Conservation (phyloP, 2,113 vertebrate genomes). For the Plecotus auritus region DNA sequence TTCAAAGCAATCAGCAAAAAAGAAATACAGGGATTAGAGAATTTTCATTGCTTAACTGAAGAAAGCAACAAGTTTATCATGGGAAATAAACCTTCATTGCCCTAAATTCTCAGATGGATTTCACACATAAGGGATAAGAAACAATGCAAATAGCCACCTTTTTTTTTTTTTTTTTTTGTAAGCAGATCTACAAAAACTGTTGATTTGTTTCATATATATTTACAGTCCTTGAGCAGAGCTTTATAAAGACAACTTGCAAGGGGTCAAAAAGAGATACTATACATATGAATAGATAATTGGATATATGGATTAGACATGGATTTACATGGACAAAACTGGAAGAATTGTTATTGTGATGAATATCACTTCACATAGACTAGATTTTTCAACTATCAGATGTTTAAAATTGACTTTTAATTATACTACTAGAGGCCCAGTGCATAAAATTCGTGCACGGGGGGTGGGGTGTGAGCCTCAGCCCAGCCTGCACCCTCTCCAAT, state of each 20-base stretch:
- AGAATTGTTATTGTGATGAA: conserved; percentile 41
- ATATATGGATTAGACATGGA: conserved; percentile 52
- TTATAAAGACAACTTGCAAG: conserved; percentile 40
- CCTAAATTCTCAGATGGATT: conserved; percentile 38
- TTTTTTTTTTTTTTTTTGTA: conserved; percentile 6
- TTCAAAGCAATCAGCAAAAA: background rate
- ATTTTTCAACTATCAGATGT: conserved; percentile 24
- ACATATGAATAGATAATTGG: conserved; percentile 44
- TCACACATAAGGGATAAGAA: conserved; percentile 43
- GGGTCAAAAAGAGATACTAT: conserved; percentile 7
- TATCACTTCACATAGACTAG: conserved; percentile 25
- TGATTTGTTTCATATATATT: background rate
- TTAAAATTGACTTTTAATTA: conserved; percentile 57
- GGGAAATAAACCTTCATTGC: conserved; percentile 41
- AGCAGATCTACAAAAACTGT: conserved; percentile 34
- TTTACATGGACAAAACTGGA: conserved; percentile 47
- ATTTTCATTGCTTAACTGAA: conserved; percentile 36
- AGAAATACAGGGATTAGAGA: background rate
- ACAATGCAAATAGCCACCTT: conserved; percentile 16
- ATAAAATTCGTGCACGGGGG: too few species aligned
- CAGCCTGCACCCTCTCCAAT: too few species aligned
- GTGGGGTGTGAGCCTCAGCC: too few species aligned
- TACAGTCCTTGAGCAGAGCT: background rate
- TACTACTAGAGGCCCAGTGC: background rate
- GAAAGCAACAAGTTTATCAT: background rate